phyloP scores from a whole-genome alignment of 2,888 invertebrate species.

The Cryptophagus acutangulus region DNA sequence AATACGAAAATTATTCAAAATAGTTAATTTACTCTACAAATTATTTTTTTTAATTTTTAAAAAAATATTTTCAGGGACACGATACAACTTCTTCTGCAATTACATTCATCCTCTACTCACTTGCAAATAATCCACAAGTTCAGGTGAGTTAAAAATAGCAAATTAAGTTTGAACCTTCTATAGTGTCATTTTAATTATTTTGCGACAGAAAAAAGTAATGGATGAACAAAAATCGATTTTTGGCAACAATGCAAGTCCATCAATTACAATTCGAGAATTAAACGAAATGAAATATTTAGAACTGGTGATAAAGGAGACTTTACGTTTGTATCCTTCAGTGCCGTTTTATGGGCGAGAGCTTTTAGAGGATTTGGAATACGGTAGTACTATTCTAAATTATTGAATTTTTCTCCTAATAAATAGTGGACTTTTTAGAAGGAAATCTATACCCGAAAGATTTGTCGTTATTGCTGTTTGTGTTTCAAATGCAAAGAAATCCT shows the following conservation, averaged over 20 bases:
- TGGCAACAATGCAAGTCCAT: neutral
- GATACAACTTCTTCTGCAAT: conserved; percentile 35
- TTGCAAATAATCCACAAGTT: conserved; percentile 45
- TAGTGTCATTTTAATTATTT: too few relatives aligned
- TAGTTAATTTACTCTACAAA: too few relatives aligned
- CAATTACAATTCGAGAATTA: neutral
- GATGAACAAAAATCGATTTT: conserved; percentile 5
- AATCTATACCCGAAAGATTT: neutral
- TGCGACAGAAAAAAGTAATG: conserved; percentile 6
- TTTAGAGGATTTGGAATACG: conserved; percentile 12
- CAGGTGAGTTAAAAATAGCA: conserved; percentile 33
- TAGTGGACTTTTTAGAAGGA: neutral
- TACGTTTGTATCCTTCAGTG: conserved; percentile 51
- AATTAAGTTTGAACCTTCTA: neutral
- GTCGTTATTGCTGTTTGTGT: neutral
- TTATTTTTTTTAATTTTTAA: too few relatives aligned
- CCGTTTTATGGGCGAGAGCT: conserved; percentile 42
- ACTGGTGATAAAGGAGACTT: conserved; percentile 21
- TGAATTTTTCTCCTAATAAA: neutral
- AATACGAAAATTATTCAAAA: too few relatives aligned
- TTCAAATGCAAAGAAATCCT: conserved; percentile 15
- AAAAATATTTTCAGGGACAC: conserved; percentile 37
- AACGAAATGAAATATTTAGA: conserved; percentile 53
- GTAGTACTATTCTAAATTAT: conserved; percentile 5
- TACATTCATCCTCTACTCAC: conserved; percentile 45